Percentiles rank a stretch among this genome's conserved stretches.
Conservation (phyloP, 2,113 vertebrate genomes). For the Pica pica region DNA sequence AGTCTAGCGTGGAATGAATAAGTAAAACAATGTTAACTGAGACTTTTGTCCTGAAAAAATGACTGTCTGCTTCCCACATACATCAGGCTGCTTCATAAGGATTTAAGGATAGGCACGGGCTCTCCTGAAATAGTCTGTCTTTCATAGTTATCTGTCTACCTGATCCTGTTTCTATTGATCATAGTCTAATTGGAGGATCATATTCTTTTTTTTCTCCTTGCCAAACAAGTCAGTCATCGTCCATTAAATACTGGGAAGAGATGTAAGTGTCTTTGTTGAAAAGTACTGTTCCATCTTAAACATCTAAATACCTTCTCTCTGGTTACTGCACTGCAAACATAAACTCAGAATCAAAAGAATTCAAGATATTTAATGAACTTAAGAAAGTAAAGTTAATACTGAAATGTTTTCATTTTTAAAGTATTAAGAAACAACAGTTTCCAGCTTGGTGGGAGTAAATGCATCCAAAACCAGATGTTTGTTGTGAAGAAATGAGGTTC, state of each 20-base stretch:
- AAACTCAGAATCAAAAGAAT: background rate
- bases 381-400: background rate
- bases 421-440: background rate
- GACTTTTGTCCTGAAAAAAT: background rate
- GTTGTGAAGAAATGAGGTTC: background rate
- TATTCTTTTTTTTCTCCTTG: background rate
- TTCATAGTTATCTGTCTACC: background rate
- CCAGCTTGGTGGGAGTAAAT: background rate
- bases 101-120: background rate
- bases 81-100: background rate
- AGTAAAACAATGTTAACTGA: background rate
- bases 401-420: background rate
- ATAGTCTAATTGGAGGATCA: background rate
- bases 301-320: background rate
- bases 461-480: background rate
- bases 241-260: background rate
- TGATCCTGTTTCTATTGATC: background rate
- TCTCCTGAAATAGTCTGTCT: background rate
- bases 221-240: background rate
- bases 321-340: background rate
- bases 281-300: background rate
- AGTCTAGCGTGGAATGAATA: background rate
- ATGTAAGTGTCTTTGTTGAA: background rate
- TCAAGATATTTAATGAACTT: background rate
- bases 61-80: background rate